A percentile compares a stretch with the other conserved stretches of the same genome.
These are phyloP conservation scores for Dascyllus trimaculatus DNA, from an alignment of 2,113 vertebrate genomes.

Conservation along the genomic window DNA sequence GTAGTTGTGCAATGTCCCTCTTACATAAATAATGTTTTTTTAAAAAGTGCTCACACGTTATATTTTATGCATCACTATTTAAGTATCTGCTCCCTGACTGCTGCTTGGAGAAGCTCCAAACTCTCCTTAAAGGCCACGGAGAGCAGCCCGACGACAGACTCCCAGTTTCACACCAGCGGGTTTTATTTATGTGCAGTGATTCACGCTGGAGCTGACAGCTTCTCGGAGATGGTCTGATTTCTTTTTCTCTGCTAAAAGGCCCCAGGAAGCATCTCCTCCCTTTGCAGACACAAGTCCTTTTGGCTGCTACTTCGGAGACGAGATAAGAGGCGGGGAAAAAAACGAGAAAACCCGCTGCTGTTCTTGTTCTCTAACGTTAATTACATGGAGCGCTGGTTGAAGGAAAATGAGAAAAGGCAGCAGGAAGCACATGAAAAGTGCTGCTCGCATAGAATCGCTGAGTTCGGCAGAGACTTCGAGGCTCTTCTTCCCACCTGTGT, in stretches of 20 bases:
- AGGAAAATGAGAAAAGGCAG: not conserved
- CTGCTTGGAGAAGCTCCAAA: slow-evolving; percentile 34
- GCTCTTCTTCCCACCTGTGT: not conserved
- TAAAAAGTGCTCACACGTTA: slow-evolving; percentile 2
- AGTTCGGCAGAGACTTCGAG: not conserved
- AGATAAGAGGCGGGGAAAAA: not conserved
- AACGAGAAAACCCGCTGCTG: not conserved
- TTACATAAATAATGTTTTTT: too few relatives aligned
- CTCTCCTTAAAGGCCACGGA: slow-evolving; percentile 41
- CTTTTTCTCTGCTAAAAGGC: slow-evolving; percentile 16
- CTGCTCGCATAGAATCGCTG: not conserved
- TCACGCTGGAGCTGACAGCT: slow-evolving; percentile 27
- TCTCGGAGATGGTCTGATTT: slow-evolving; percentile 28
- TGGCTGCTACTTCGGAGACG: too few relatives aligned
- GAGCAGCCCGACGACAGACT: slow-evolving; percentile 24
- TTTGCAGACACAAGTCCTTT: not conserved
- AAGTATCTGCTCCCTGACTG: slow-evolving; percentile 26
- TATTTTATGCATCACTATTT: slow-evolving; percentile 24
- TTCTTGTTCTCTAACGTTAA: slow-evolving; percentile 3
- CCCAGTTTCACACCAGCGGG: slow-evolving; percentile 27
- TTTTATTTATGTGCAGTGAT: slow-evolving; percentile 47
- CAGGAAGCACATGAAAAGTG: not conserved
- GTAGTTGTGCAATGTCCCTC: too few relatives aligned
- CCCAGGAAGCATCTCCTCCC: not conserved
- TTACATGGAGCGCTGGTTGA: not conserved